Conservation (phyloP, 1,140 invertebrate species). For the Danaus melanippus region DNA sequence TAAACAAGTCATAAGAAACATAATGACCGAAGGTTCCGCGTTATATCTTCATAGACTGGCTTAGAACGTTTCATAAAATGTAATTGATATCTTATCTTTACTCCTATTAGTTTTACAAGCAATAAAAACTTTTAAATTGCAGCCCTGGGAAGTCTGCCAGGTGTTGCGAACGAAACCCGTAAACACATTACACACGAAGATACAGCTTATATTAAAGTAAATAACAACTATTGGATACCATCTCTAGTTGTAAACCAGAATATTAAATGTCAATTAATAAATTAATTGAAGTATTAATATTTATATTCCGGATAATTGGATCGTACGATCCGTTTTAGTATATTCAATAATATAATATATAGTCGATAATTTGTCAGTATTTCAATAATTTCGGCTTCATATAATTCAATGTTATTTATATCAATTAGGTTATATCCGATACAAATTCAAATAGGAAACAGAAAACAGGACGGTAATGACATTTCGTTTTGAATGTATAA, state of each 20-base stretch:
- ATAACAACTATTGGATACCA: slow-evolving; percentile 1
- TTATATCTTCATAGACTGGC: slow-evolving; percentile 6
- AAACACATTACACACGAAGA: slow-evolving; percentile 2
- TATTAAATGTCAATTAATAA: not conserved
- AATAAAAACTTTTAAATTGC: slow-evolving; percentile 19
- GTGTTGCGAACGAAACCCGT: slow-evolving; percentile 1
- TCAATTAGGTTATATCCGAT: no score
- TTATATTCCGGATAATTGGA: no score
- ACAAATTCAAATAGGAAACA: no score
- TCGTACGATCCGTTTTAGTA: no score
- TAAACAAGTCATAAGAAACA: not conserved
- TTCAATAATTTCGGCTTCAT: no score
- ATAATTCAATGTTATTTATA: no score
- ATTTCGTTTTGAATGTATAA: no score
- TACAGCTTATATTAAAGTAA: not conserved
- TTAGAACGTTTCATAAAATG: slow-evolving; percentile 5
- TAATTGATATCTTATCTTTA: slow-evolving; percentile 13
- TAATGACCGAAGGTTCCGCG: not conserved
- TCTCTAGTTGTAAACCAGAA: slow-evolving; percentile 3
- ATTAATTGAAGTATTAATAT: not conserved
- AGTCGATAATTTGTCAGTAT: no score
- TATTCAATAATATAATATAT: no score
- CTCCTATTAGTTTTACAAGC: slow-evolving; percentile 12
- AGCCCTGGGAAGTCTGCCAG: slow-evolving; percentile 2
- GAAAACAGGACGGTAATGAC: no score